Evolutionary conservation across 92 coral and sea anemone genomes (phyloP), one percentile per base, ranked within the genome.

Genomic region (Epizoanthus rinbou): DNA sequence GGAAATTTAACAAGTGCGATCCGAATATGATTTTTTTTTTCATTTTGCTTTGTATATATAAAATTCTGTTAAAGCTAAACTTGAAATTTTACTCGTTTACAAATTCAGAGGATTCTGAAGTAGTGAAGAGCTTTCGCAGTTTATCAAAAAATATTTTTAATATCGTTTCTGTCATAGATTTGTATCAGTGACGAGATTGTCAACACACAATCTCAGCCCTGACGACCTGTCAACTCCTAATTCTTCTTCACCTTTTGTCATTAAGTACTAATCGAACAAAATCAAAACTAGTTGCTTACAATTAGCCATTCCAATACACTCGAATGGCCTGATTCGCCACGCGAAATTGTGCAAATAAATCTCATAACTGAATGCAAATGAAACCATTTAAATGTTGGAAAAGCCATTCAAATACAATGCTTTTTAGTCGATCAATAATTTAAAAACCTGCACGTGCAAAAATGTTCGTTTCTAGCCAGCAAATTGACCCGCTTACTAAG

Each of bases 401-500:
- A 89, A 86, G 88, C 89, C 90, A 92, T 86, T 92, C 86, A 81
- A 86, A 89, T 92, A 19, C 82, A 78, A 57, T 31, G 87, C 76
- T 88, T 87, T 62, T 76, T 85, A 92, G 57, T 43, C 76, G 64
- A 91, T 92, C 73, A 89, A 93, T 93, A 83, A 93, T 93, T 93
- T 81, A 90, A 62, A 79, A 79, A 80, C 75, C 92, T 86, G 92
- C 97, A 93, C 94, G 97, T 92, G 95, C 88, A 89, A 82, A 83
- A 60, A 90, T 87, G 84, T 45, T 52, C 63, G 71, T 73, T 81
- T 69, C 68, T 66, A 56, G 71, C 66, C 75, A 76, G n/a, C 52
- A 59, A 69, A 31, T 24, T 66, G 78, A 74, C 57, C 64, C 33
- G 64, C 31, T 80, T 56, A 79, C 71, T 58, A 52, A 56, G 50